Percentiles rank a stretch among this genome's conserved stretches.
phyloP scores from a whole-genome alignment of 2,888 invertebrate genomes.

The Drosophila engyochracea region DNA sequence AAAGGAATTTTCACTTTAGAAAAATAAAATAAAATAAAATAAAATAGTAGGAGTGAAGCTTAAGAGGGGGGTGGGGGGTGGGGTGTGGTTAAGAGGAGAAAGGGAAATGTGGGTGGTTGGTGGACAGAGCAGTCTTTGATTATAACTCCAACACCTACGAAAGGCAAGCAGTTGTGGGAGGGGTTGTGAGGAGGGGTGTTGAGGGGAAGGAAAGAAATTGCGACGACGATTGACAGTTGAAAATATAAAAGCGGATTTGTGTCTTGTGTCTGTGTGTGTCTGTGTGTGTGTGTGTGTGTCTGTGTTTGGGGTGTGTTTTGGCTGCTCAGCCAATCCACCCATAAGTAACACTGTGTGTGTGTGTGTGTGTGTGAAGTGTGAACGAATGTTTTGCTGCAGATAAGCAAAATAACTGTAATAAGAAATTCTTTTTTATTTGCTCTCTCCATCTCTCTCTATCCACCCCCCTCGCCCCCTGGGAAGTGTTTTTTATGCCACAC shows the following conservation, averaged over 20 bases:
- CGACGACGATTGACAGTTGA: slow-evolving; percentile 81
- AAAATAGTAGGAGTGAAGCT: slow-evolving; percentile 17
- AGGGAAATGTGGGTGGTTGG: slow-evolving; percentile 2
- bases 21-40: slow-evolving; percentile 48
- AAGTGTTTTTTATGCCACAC: slow-evolving; percentile 79
- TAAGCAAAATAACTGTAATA: slow-evolving; percentile 81
- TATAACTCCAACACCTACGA: slow-evolving; percentile 78
- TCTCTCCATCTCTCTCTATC: slow-evolving; percentile 15
- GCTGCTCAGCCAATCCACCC: slow-evolving; percentile 25
- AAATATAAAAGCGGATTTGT: slow-evolving; percentile 83
- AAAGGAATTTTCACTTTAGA: slow-evolving; percentile 75
- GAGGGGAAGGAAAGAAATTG: slow-evolving; percentile 50
- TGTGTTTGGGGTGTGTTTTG: slow-evolving; percentile 8
- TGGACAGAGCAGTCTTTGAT: slow-evolving; percentile 61
- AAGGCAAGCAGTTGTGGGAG: slow-evolving; percentile 18
- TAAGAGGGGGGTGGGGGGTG: neutral
- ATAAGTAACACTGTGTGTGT: slow-evolving; percentile 6
- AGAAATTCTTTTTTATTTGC: slow-evolving; percentile 79
- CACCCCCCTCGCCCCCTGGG: too few relatives aligned
- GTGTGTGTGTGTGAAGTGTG: slow-evolving; percentile 62
- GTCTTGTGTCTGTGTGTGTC: slow-evolving; percentile 39
- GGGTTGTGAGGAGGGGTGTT: neutral
- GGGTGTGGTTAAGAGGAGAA: slow-evolving; percentile 14
- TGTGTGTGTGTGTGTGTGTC: slow-evolving; percentile 8
- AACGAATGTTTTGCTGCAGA: slow-evolving; percentile 81